phyloP scores from a whole-genome alignment of 2,113 vertebrate genomes.

The Pygoscelis antarcticus region DNA sequence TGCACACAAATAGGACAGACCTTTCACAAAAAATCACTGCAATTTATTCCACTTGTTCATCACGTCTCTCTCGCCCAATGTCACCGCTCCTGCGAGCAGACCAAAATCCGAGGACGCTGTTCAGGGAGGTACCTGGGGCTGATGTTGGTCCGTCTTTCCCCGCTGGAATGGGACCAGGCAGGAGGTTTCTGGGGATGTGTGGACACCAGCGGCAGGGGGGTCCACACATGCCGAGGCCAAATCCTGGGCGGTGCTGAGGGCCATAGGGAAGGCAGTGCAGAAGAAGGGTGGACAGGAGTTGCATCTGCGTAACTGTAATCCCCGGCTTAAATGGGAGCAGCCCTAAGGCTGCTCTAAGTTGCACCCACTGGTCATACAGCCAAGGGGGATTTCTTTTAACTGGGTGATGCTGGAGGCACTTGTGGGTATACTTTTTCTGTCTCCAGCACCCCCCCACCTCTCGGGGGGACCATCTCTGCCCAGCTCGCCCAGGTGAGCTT shows the following conservation, averaged over 20 bases:
- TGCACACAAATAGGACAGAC: not conserved
- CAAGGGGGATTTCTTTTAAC: not conserved
- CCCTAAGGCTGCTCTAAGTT: not conserved
- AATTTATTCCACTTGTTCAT: not conserved
- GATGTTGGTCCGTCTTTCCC: not conserved
- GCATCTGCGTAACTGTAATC: not conserved
- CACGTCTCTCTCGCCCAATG: fast-evolving
- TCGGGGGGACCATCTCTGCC: too few species aligned
- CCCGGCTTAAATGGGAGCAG: not conserved
- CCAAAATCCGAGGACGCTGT: fast-evolving
- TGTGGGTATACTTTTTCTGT: not conserved
- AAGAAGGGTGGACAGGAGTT: not conserved
- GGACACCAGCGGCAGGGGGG: too few species aligned
- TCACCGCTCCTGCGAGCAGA: fast-evolving
- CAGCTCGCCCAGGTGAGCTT: not conserved
- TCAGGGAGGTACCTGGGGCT: not conserved
- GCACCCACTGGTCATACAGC: too few species aligned
- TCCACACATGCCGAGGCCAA: not conserved
- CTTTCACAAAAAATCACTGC: not conserved
- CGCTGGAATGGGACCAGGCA: not conserved
- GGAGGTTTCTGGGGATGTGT: not conserved
- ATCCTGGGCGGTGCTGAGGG: not conserved
- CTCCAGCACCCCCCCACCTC: not conserved
- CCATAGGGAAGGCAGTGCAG: not conserved
- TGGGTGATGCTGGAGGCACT: not conserved